These are phyloP conservation scores for Drosophila sechellia DNA, from an alignment of 1,140 invertebrate genomes.

Conservation along the genomic window DNA sequence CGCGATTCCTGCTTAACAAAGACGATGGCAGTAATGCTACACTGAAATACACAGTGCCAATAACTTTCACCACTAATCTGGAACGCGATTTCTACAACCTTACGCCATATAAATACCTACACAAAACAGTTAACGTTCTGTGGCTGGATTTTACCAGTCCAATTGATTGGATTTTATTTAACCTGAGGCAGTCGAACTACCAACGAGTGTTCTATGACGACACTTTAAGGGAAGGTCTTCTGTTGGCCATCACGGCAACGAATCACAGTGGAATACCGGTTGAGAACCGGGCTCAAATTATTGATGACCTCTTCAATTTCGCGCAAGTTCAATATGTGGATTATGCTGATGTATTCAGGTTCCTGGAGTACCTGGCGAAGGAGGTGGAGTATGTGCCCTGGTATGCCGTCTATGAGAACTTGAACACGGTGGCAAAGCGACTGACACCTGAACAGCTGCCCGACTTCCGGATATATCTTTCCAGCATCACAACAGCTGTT, in stretches of 20 bases:
- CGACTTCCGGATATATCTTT: conserved; percentile 53
- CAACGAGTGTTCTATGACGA: conserved; percentile 88
- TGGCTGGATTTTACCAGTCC: conserved; percentile 47
- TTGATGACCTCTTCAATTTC: conserved; percentile 91
- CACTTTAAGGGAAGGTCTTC: conserved; percentile 85
- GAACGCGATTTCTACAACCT: conserved; percentile 85
- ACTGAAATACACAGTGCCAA: conserved; percentile 87
- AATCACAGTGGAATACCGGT: conserved; percentile 86
- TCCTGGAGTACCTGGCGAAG: conserved; percentile 85
- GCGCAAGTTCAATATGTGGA: conserved; percentile 86
- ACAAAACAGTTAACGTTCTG: conserved; percentile 79
- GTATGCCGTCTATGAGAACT: conserved; percentile 83
- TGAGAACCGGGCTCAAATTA: conserved; percentile 90
- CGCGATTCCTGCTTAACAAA: conserved; percentile 85
- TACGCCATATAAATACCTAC: conserved; percentile 84
- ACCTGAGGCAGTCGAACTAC: conserved; percentile 86
- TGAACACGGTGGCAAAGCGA: conserved; percentile 45
- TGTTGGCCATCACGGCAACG: conserved; percentile 75
- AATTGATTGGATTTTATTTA: conserved; percentile 85
- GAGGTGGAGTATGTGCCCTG: conserved; percentile 87
- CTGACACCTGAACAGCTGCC: conserved; percentile 45
- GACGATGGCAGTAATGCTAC: conserved; percentile 54
- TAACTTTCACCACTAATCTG: conserved; percentile 86
- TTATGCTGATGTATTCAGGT: conserved; percentile 85
- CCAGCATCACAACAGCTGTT: conserved; percentile 31